These are phyloP conservation scores for Oreocharis arfaki DNA, from an alignment of 2,113 vertebrate genomes.

Conservation along the genomic window DNA sequence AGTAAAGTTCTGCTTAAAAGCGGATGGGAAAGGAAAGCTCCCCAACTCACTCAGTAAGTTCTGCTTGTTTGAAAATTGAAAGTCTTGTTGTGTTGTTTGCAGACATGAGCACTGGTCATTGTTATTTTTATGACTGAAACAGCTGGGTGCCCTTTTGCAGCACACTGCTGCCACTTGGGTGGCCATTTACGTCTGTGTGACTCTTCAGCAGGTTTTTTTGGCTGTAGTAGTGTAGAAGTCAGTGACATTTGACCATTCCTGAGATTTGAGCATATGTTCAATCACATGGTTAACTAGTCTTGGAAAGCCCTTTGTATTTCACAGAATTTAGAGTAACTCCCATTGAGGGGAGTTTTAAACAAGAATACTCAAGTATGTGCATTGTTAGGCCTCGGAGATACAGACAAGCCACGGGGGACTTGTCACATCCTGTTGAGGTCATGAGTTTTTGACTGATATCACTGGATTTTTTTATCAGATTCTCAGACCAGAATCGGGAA, in stretches of 20 bases:
- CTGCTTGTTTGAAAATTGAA: background rate
- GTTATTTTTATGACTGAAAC: background rate
- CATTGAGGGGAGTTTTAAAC: background rate
- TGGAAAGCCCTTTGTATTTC: background rate
- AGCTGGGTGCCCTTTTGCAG: background rate
- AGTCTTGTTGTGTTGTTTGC: background rate
- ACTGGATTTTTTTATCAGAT: background rate
- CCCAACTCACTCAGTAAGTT: slow-evolving; percentile 80
- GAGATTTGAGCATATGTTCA: background rate
- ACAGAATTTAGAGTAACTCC: background rate
- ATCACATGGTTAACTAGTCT: background rate
- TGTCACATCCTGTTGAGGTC: background rate
- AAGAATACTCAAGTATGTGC: background rate
- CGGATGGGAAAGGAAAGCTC: slow-evolving; percentile 81
- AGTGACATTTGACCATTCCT: background rate
- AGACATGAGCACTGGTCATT: background rate
- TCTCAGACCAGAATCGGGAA: background rate
- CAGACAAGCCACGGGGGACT: background rate
- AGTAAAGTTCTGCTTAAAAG: slow-evolving; percentile 93
- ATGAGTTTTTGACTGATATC: background rate
- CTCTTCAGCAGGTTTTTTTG: background rate
- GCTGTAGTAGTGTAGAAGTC: background rate
- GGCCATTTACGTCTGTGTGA: accelerated
- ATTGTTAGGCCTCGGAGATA: background rate
- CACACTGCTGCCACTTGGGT: background rate